These are phyloP conservation scores for Eulemur mongoz DNA, from an alignment of 2,797 vertebrate genomes.

Conservation along the genomic window DNA sequence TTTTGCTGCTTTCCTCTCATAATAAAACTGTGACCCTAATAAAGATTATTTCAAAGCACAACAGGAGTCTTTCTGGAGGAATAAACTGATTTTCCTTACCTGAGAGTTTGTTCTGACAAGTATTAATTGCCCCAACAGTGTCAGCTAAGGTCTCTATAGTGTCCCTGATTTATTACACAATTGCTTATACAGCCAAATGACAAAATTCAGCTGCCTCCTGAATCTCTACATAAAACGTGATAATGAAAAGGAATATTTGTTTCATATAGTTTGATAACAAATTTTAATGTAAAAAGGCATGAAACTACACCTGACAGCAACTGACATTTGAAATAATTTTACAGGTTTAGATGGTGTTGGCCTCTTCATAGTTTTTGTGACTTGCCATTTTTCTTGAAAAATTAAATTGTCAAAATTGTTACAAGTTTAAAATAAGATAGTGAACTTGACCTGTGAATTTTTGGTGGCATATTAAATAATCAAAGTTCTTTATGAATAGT, in stretches of 20 bases:
- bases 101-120: background rate
- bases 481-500: background rate
- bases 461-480: background rate
- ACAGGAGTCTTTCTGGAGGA: background rate
- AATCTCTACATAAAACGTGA: background rate
- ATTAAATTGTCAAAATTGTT: constrained; percentile 33
- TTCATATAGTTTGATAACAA: background rate
- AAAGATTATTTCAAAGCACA: background rate
- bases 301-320: background rate
- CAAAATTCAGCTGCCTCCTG: background rate
- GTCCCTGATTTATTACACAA: background rate
- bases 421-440: background rate
- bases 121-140: background rate
- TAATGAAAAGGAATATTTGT: constrained; percentile 22
- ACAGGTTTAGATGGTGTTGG: background rate
- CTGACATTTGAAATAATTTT: background rate
- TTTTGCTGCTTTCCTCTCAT: background rate
- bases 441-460: background rate
- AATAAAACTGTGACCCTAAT: background rate
- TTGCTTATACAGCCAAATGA: background rate
- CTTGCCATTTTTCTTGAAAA: constrained; percentile 34
- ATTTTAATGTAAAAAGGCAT: background rate
- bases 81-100: background rate
- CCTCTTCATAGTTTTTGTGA: background rate
- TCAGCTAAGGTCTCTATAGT: background rate